A percentile compares a stretch with the other conserved stretches of the same genome.
phyloP scores from a whole-genome alignment of 2,888 invertebrate species.

The Epirrhoe tristata region DNA sequence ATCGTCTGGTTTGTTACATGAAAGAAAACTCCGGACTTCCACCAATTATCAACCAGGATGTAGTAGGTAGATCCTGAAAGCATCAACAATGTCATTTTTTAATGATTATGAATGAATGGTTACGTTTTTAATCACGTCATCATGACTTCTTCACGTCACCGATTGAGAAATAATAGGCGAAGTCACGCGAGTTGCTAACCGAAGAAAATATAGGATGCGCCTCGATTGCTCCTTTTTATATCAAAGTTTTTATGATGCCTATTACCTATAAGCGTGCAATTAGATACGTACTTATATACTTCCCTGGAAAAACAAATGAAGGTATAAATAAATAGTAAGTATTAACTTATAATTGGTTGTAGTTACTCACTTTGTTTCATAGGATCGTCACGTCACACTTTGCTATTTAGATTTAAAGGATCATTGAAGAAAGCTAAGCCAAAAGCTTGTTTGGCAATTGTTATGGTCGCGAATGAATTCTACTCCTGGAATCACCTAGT shows the following conservation, averaged over 20 bases:
- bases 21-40: constrained; percentile 43
- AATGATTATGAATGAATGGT: constrained; percentile 64
- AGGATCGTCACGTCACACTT: no score
- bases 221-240: constrained; percentile 26
- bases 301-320: neutral
- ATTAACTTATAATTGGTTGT: neutral
- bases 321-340: neutral
- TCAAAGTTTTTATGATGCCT: constrained; percentile 17
- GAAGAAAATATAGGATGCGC: constrained; percentile 41
- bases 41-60: constrained; percentile 64
- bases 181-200: constrained; percentile 62
- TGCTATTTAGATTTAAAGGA: no score
- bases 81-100: constrained; percentile 63
- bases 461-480: no score
- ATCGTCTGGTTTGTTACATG: neutral
- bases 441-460: no score
- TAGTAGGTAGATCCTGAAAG: constrained; percentile 52
- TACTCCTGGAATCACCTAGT: no score
- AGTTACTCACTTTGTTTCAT: no score
- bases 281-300: neutral
- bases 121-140: constrained; percentile 70
- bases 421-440: no score
- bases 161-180: constrained; percentile 63
- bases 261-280: constrained; percentile 5
- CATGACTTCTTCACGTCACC: constrained; percentile 72